These are phyloP conservation scores for Mesitornis unicolor DNA, from an alignment of 2,113 vertebrate species.

Conservation along the genomic window DNA sequence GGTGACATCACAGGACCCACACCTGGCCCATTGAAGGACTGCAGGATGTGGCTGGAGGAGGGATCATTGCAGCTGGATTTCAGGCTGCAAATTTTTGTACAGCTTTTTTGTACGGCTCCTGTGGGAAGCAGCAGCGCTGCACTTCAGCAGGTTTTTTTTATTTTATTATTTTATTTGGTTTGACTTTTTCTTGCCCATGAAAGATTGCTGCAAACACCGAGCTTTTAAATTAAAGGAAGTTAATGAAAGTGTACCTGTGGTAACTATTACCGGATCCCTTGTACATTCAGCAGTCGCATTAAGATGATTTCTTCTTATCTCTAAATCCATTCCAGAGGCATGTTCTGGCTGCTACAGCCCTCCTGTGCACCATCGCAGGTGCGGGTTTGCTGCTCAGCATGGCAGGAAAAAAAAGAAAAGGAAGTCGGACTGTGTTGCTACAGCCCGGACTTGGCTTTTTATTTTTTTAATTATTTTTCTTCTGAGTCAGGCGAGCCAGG, in stretches of 20 bases:
- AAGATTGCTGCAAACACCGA: slow-evolving; percentile 22
- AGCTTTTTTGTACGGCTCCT: neutral
- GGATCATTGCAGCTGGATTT: neutral
- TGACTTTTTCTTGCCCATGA: neutral
- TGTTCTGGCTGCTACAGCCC: slow-evolving; percentile 30
- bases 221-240: slow-evolving; percentile 66
- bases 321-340: slow-evolving; percentile 40
- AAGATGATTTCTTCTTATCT: slow-evolving; percentile 59
- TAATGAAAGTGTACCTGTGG: slow-evolving; percentile 65
- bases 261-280: slow-evolving; percentile 41
- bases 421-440: neutral
- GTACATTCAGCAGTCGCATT: slow-evolving; percentile 46
- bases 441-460: neutral
- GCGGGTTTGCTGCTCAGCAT: neutral
- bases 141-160: neutral
- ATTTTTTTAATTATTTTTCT: neutral
- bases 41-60: neutral
- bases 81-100: neutral
- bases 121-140: neutral
- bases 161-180: neutral
- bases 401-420: neutral
- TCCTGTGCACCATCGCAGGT: slow-evolving; percentile 43
- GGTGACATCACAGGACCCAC: neutral
- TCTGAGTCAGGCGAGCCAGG: neutral
- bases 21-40: rapidly evolving